A percentile compares a stretch with the other conserved stretches of the same genome.
These are phyloP conservation scores for Linepithema humile DNA, from an alignment of 1,140 invertebrate species.

Conservation along the genomic window DNA sequence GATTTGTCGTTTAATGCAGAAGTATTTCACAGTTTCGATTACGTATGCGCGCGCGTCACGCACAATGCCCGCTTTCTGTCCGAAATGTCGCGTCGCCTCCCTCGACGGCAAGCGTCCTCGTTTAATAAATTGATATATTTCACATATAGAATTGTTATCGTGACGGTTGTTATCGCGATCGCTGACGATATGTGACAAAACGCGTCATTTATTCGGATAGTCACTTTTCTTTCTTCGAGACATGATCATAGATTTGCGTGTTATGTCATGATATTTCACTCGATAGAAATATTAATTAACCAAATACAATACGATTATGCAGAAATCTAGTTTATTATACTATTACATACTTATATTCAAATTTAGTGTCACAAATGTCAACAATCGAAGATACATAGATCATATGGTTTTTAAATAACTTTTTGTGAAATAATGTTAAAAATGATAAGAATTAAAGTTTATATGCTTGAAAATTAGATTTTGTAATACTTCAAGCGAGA, in stretches of 20 bases:
- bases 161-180: slow-evolving; percentile 47
- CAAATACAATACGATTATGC: neutral
- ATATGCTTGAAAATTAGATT: neutral
- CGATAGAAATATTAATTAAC: neutral
- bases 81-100: slow-evolving; percentile 5
- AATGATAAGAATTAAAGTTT: neutral
- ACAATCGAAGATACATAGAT: neutral
- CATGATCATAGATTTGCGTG: neutral
- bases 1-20: slow-evolving; percentile 39
- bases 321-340: neutral
- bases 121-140: slow-evolving; percentile 62
- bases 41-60: slow-evolving; percentile 32
- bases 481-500: neutral
- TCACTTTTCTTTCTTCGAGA: neutral
- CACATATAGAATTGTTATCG: slow-evolving; percentile 45
- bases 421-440: neutral
- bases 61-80: neutral
- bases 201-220: neutral
- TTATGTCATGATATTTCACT: neutral
- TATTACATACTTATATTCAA: neutral
- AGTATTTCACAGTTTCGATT: slow-evolving; percentile 39
- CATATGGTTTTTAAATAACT: neutral
- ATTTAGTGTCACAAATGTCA: neutral
- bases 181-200: neutral
- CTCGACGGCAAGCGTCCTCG: neutral